Evolutionary conservation across 2,113 vertebrate genomes (phyloP).

Genomic region (Regulus satrapa): DNA sequence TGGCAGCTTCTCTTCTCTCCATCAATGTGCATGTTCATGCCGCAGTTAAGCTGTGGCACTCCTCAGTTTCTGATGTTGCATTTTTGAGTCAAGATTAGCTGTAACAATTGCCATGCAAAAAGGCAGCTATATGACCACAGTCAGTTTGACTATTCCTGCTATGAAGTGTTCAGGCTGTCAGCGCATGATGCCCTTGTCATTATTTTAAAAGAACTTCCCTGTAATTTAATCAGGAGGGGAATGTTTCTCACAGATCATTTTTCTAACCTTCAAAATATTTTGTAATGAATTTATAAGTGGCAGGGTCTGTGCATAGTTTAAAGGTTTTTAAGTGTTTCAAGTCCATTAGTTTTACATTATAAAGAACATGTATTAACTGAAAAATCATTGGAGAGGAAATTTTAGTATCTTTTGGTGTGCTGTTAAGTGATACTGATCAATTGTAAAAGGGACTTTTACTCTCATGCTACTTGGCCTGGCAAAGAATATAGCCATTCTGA

Average conservation of each 20-base stretch:
- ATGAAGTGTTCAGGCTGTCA: background rate
- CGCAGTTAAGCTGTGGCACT: background rate
- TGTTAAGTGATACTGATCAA: background rate
- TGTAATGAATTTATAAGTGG: slow-evolving; percentile 16
- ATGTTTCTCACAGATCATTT: background rate
- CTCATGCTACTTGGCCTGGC: background rate
- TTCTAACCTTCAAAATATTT: slow-evolving; percentile 27
- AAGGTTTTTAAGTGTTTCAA: slow-evolving; percentile 16
- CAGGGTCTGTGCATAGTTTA: background rate
- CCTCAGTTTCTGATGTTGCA: background rate
- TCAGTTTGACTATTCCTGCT: background rate
- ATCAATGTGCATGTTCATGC: fast-evolving
- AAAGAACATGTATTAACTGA: background rate
- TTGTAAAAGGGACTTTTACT: background rate
- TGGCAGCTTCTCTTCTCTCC: background rate
- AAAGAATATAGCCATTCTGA: background rate
- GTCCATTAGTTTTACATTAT: background rate
- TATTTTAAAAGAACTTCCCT: background rate
- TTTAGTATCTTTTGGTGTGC: background rate
- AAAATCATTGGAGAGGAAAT: background rate
- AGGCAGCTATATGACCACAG: background rate
- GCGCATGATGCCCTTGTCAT: background rate
- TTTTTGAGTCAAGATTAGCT: background rate
- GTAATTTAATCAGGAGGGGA: background rate
- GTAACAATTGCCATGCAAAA: background rate